Evolutionary conservation across 2,113 vertebrate species (phyloP).

Genomic region (Gila orcuttii): DNA sequence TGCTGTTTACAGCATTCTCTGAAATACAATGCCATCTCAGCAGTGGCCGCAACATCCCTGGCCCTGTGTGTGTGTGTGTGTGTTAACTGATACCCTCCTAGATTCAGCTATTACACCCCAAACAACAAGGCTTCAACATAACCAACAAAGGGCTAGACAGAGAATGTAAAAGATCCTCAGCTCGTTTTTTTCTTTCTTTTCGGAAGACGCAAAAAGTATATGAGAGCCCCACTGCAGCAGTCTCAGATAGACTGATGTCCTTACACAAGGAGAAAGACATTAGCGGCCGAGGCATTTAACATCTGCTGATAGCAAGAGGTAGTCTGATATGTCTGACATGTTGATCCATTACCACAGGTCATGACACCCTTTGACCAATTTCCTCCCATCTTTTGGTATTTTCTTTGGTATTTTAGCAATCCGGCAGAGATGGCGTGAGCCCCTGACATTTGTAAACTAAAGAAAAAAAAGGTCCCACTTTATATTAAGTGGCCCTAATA

Average conservation of each 20-base stretch:
- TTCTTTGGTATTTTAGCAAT: conserved; percentile 1
- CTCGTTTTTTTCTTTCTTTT: not conserved
- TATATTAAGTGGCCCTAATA: no score
- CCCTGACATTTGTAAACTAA: not conserved
- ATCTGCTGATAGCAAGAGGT: conserved; percentile 28
- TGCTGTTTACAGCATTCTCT: conserved; percentile 38
- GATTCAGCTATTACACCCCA: conserved; percentile 42
- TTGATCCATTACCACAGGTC: conserved; percentile 38
- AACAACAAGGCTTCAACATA: conserved; percentile 52
- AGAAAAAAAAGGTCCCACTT: no score
- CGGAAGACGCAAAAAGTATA: not conserved
- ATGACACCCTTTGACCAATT: conserved; percentile 17
- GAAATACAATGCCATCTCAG: conserved; percentile 53
- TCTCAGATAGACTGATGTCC: conserved; percentile 37
- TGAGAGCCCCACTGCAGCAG: not conserved
- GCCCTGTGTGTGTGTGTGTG: conserved; percentile 13
- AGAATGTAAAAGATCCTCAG: conserved; percentile 36
- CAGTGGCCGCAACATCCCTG: conserved; percentile 47
- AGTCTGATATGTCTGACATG: conserved; percentile 32
- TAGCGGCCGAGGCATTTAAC: not conserved
- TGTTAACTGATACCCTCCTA: conserved; percentile 48
- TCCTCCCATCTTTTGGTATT: not conserved
- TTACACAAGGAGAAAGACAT: conserved; percentile 25
- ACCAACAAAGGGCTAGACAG: conserved; percentile 39
- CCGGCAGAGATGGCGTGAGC: not conserved